A percentile compares a stretch with the other conserved stretches of the same genome.
These are phyloP conservation scores for Lophotis ruficrista DNA, from an alignment of 2,113 vertebrate species.

Conservation along the genomic window DNA sequence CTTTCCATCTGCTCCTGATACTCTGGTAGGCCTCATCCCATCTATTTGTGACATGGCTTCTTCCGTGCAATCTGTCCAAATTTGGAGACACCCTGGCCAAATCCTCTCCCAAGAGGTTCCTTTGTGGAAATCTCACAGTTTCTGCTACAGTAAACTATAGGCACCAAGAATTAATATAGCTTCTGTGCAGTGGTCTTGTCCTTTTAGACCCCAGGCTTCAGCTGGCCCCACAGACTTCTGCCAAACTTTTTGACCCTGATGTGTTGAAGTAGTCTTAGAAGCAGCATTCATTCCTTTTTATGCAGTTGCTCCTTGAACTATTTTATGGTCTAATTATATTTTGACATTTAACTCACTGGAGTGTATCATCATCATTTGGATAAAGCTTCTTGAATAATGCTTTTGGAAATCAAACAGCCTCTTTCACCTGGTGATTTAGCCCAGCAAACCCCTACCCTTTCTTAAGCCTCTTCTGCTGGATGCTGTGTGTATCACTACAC, in stretches of 20 bases:
- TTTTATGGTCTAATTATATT: neutral
- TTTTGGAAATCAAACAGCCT: neutral
- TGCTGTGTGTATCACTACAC: neutral
- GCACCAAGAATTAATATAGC: neutral
- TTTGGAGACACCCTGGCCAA: neutral
- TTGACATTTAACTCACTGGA: neutral
- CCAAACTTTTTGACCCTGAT: neutral
- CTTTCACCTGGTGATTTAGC: neutral
- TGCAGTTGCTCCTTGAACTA: neutral
- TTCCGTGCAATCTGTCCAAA: neutral
- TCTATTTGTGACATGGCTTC: neutral
- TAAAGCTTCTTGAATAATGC: neutral
- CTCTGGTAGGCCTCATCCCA: neutral
- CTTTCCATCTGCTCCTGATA: neutral
- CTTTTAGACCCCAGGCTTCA: neutral
- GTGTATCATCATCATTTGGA: neutral
- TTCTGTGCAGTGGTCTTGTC: neutral
- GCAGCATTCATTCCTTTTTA: neutral
- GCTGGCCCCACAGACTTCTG: neutral
- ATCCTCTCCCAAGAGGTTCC: neutral
- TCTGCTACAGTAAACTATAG: neutral
- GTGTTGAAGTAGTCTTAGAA: neutral
- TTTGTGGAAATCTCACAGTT: neutral
- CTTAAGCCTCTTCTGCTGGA: neutral
- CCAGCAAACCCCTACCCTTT: neutral